Base-by-base conservation (phyloP, 1,140 invertebrate genomes). In the Adoxophyes honmai region DNA sequence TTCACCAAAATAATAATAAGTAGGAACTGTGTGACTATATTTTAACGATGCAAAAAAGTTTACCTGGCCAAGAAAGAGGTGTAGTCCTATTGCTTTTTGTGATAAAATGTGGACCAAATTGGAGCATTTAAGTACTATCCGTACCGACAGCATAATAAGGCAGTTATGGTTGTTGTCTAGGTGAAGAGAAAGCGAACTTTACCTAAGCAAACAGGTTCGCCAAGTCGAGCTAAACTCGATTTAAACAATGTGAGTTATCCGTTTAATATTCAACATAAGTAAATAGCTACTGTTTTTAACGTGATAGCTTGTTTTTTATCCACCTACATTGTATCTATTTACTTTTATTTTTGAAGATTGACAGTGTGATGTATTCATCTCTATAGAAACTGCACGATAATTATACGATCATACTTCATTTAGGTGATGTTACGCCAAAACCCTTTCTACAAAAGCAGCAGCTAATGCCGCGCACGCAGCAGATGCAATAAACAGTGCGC, bases 41-140 rank as follows among this genome's bases (percentile, higher is more conserved):
- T 70, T 64, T 57, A 35, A 39, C 54, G 38, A 65, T 62, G 57
- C 64, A 39, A 73, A 75, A 71, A 74, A 68, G 59, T 61, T 53
- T 85, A 81, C 79, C 79, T 85, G 77, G 16, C 11, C 21, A 13
- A 11, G 37, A 74, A 76, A 74, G 70, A 78, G 72, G 64, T 72
- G 34, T 18, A n/a, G n/a, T n/a, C n/a, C n/a, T n/a, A 33, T 28
- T 28, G 52, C 14, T 8, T 55, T 55, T 37, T 48, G 55, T 48
- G 21, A 21, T 14, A 34, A 52, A 34, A 52, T 48, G 42, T 48
- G n/a, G 33, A 52, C 28, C 51, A 52, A 52, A 51, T 14, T 21
- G 18, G 7, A 51, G 9, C n/a, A 21, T 21, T 11, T 18, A 48
- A 3, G 10, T 39, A 39, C 15, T 39, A 7, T 39, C 9, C 38